A percentile compares a stretch with the other conserved stretches of the same genome.
Evolutionary conservation across 2,113 vertebrate species (phyloP).

Genomic region (Zosterops japonicus): DNA sequence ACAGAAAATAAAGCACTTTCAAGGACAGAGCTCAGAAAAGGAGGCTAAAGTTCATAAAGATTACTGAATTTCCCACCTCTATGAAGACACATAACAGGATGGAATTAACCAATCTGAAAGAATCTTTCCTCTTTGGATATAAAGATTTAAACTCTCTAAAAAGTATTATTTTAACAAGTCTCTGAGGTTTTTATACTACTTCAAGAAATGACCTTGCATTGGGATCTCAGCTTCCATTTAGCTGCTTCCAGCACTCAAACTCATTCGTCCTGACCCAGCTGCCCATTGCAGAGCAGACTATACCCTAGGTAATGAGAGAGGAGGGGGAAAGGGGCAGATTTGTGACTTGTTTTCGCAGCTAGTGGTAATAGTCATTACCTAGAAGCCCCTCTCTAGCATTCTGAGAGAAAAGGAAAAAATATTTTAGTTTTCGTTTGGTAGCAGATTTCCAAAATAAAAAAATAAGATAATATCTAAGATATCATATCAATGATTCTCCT

Average conservation of each 20-base stretch:
- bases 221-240: not conserved
- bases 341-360: not conserved
- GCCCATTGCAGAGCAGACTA: not conserved
- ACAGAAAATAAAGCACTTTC: not conserved
- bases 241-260: not conserved
- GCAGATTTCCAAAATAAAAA: not conserved
- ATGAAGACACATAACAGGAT: not conserved
- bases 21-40: not conserved
- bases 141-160: not conserved
- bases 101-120: not conserved
- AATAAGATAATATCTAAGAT: not conserved
- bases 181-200: not conserved
- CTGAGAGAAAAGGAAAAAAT: not conserved
- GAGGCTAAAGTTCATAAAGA: not conserved
- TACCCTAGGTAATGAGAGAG: not conserved
- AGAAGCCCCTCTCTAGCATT: not conserved
- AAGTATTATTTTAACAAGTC: not conserved
- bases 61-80: not conserved
- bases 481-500: not conserved
- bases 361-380: not conserved
- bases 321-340: not conserved
- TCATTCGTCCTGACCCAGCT: not conserved
- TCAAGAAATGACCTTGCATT: not conserved
- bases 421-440: not conserved
- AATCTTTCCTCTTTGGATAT: not conserved